Conservation (phyloP, 23 tunicate species). For the Clavelina lepadiformis region DNA sequence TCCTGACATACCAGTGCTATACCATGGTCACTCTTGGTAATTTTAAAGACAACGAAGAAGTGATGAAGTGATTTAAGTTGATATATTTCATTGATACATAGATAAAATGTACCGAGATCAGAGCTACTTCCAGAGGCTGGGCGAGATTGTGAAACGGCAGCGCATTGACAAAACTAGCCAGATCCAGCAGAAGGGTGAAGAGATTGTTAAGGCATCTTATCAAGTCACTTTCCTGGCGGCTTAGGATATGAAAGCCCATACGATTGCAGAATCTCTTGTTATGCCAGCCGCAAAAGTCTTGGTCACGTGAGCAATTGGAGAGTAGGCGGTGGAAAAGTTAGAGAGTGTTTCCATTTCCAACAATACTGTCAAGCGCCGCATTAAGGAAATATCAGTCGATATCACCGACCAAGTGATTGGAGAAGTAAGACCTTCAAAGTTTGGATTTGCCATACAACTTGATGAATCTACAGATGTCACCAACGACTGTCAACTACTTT, state of each 20-base stretch:
- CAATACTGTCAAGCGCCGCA: constrained; percentile 30
- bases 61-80: too few relatives aligned
- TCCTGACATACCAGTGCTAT: too few relatives aligned
- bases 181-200: constrained; percentile 18
- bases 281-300: constrained; percentile 21
- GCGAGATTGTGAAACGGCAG: constrained; percentile 12
- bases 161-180: constrained; percentile 28
- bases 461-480: too few relatives aligned
- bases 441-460: constrained; percentile 27
- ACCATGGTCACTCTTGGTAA: too few relatives aligned
- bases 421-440: constrained; percentile 22
- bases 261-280: constrained; percentile 19
- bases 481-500: constrained; percentile 26
- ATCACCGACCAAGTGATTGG: constrained; percentile 26
- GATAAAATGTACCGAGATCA: constrained; percentile 10
- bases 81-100: too few relatives aligned
- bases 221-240: constrained; percentile 32
- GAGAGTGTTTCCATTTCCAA: constrained; percentile 22
- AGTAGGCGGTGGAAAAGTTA: constrained; percentile 27
- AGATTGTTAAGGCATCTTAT: constrained; percentile 24
- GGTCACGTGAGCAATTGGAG: constrained; percentile 13
- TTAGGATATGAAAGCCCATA: constrained; percentile 15
- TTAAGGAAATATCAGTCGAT: constrained; percentile 32
- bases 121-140: constrained; percentile 20
- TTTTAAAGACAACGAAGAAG: too few relatives aligned